phyloP scores from a whole-genome alignment of 2,113 vertebrate species.

The Pterocles gutturalis region DNA sequence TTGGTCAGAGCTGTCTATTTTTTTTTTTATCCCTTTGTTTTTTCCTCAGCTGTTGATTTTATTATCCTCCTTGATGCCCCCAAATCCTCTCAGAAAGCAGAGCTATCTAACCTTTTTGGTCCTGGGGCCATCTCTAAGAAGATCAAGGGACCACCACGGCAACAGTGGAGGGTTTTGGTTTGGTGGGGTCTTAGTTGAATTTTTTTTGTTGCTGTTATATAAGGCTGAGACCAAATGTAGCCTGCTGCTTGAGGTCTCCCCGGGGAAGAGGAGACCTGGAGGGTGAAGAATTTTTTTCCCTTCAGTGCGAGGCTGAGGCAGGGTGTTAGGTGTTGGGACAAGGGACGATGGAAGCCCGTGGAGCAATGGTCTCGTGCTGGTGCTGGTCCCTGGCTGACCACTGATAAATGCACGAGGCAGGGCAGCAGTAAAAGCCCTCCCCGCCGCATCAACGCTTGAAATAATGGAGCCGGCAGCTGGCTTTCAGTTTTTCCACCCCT shows the following conservation, averaged over 20 bases:
- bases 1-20: background rate
- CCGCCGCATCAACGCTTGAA: background rate
- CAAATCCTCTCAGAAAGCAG: slow-evolving; percentile 21
- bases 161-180: accelerated
- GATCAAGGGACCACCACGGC: background rate
- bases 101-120: background rate
- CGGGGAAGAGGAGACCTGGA: background rate
- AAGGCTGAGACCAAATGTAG: background rate
- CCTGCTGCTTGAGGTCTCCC: background rate
- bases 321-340: background rate
- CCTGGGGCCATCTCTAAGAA: background rate
- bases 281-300: background rate
- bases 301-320: background rate
- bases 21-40: background rate
- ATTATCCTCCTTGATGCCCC: slow-evolving; percentile 11
- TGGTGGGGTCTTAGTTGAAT: background rate
- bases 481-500: background rate
- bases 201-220: background rate
- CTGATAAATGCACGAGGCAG: background rate
- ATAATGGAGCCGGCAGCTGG: background rate
- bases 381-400: background rate
- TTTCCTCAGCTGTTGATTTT: background rate
- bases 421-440: background rate
- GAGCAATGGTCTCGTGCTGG: accelerated
- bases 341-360: background rate